These are phyloP conservation scores for Drosophila sordidapex DNA, from an alignment of 2,888 invertebrate species.

Conservation along the genomic window DNA sequence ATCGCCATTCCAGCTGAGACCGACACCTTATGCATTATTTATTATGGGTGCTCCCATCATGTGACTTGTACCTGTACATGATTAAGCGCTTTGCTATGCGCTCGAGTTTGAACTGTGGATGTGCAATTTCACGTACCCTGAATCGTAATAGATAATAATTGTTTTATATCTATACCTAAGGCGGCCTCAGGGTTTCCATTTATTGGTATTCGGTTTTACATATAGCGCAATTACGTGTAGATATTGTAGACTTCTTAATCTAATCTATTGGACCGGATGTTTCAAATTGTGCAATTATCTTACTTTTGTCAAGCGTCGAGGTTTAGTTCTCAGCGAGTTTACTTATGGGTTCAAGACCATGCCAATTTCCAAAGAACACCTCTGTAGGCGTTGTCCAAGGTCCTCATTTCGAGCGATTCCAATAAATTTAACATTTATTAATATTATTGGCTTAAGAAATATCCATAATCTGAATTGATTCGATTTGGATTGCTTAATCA, in stretches of 20 bases:
- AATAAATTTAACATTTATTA: neutral
- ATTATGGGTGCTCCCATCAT: conserved; percentile 41
- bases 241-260: conserved; percentile 26
- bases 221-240: conserved; percentile 19
- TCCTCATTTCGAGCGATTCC: neutral
- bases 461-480: neutral
- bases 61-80: conserved; percentile 30
- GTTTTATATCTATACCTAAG: conserved; percentile 33
- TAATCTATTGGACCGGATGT: conserved; percentile 35
- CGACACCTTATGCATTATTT: conserved; percentile 53
- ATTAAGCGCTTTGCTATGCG: conserved; percentile 44
- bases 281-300: conserved; percentile 19
- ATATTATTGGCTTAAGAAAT: neutral
- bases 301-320: neutral
- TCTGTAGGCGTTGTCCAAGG: neutral
- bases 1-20: conserved; percentile 48
- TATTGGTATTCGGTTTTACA: conserved; percentile 12
- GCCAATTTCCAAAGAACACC: neutral
- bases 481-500: neutral
- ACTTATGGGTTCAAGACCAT: neutral
- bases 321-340: conserved; percentile 9
- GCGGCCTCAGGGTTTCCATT: conserved; percentile 33
- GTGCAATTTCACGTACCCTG: conserved; percentile 46
- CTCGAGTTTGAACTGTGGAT: conserved; percentile 6
- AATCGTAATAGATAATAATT: conserved; percentile 51